Evolutionary conservation across 2,113 vertebrate genomes (phyloP).

Genomic region (Bos indicus): DNA sequence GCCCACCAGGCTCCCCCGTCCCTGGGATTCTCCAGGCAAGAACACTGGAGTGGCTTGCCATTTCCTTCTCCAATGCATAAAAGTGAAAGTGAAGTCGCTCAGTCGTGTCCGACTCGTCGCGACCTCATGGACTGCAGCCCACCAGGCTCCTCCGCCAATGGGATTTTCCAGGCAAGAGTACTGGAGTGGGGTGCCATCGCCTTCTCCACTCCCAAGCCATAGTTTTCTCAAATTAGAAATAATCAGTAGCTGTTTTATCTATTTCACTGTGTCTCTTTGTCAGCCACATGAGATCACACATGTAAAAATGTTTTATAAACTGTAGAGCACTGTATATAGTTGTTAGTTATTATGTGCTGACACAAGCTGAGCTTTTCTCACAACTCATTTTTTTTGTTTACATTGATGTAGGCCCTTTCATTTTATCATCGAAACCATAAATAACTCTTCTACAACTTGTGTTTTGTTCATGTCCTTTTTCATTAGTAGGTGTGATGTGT

Average conservation of each 20-base stretch:
- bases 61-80: too few relatives aligned
- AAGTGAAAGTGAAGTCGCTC: too few relatives aligned
- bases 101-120: too few relatives aligned
- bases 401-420: not conserved
- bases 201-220: not conserved
- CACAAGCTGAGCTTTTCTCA: not conserved
- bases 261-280: not conserved
- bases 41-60: too few relatives aligned
- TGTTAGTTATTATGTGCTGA: not conserved
- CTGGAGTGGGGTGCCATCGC: too few relatives aligned
- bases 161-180: too few relatives aligned
- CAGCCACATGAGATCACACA: not conserved
- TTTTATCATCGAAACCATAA: not conserved
- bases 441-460: not conserved
- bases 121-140: too few relatives aligned
- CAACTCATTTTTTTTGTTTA: not conserved
- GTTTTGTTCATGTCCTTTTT: not conserved
- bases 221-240: slow-evolving; percentile 14
- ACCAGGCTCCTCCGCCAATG: too few relatives aligned
- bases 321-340: not conserved
- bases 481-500: not conserved
- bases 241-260: not conserved
- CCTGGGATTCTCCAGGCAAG: too few relatives aligned
- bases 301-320: slow-evolving; percentile 7
- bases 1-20: too few relatives aligned